These are phyloP conservation scores for Gallinago solitaria DNA, from an alignment of 2,797 vertebrate genomes.

Conservation along the genomic window DNA sequence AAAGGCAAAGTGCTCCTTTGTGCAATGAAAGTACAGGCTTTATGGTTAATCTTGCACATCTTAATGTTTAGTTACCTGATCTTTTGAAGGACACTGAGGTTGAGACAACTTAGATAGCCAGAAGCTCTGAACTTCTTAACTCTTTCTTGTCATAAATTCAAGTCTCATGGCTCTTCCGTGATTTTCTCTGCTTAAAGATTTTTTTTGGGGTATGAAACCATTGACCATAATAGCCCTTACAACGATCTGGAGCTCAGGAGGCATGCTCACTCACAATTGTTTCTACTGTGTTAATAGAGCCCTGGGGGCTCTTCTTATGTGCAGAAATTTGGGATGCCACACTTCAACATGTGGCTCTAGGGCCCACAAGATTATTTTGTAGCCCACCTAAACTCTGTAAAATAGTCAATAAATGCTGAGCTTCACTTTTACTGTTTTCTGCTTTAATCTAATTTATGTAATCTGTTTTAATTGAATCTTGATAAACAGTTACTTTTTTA, in stretches of 20 bases:
- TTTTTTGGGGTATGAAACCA: not conserved
- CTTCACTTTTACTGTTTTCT: not conserved
- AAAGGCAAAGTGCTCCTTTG: not conserved
- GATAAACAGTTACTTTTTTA: not conserved
- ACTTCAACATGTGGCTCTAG: not conserved
- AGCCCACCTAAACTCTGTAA: not conserved
- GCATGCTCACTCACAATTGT: not conserved
- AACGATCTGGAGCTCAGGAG: not conserved
- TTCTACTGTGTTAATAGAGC: not conserved
- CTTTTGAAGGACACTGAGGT: not conserved
- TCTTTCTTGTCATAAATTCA: not conserved
- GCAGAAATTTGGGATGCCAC: not conserved
- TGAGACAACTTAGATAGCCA: not conserved
- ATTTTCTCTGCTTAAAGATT: not conserved
- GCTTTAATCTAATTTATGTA: not conserved
- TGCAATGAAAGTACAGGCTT: not conserved
- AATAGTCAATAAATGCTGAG: not conserved
- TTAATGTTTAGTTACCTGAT: not conserved
- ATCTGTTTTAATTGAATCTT: not conserved
- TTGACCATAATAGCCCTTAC: not conserved
- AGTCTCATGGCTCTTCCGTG: fast-evolving
- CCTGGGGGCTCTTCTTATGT: not conserved
- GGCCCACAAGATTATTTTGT: not conserved
- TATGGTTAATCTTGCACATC: not conserved
- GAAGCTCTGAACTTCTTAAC: not conserved